Evolutionary conservation across 2,888 invertebrate species (phyloP), one percentile per base, ranked within the genome.

Genomic region (Ophraella communa): DNA sequence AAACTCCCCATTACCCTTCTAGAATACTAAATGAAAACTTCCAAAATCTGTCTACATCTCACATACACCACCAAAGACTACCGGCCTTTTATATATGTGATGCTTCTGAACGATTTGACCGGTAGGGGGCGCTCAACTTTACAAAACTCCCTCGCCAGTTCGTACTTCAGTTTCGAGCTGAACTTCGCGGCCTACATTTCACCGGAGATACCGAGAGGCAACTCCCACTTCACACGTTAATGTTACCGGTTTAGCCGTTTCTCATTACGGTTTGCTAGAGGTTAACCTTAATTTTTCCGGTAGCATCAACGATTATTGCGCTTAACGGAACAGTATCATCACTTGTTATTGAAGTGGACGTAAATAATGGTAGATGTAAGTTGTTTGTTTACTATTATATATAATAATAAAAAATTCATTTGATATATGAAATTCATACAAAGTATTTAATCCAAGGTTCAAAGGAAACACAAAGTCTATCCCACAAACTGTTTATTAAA

Each of bases 91-190:
- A 52, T n/a, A n/a, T 47, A 39, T 63, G 21, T 35, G 58, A 44
- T 45, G 45, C 51, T 63, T 23, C 57, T 44, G 51, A 52, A 53
- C 56, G 57, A 52, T 62, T 62, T 52, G 57, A 57, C 63, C 63
- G 63, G 52, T 27, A 63, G 63, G 47, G 63, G 44, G 63, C 63
- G 63, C 63, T 58, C 63, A 47, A 63, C 58, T 58, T 53, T 45
- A 42, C 58, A 39, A 58, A 63, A 63, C 58, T 58, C 58, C 52
- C 58, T 55, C 53, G 63, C 53, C 53, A 27, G 23, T 47, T 47
- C 45, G 33, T 18, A 63, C 30, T 58, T 58, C 63, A 63, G 63
- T 63, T 58, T 53, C 53, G 57, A 53, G 45, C 33, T 45, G 39
- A 63, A 47, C 58, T 53, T 49, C 58, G 58, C 53, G 35, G 45